These are phyloP conservation scores for Threskiornis aethiopicus DNA, from an alignment of 2,797 vertebrate species.

Conservation along the genomic window DNA sequence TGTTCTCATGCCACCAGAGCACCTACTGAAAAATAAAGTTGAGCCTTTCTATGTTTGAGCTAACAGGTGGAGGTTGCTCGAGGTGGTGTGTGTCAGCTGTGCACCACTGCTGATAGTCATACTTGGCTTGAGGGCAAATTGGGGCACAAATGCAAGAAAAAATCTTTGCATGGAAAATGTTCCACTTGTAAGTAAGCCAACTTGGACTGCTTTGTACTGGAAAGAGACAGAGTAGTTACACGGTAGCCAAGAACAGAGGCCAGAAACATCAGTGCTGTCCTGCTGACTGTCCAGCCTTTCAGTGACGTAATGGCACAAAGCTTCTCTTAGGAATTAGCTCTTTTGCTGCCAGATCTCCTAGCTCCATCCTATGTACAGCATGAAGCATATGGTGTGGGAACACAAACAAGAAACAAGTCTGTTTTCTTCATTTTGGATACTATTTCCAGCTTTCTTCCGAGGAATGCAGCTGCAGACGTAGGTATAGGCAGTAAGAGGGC, in stretches of 20 bases:
- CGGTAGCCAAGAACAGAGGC: neutral
- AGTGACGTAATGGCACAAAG: neutral
- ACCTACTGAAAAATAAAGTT: neutral
- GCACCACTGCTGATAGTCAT: neutral
- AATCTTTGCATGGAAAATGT: neutral
- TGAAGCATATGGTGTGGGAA: neutral
- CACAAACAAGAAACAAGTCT: neutral
- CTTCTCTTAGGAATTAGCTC: neutral
- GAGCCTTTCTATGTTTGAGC: neutral
- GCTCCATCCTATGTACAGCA: neutral
- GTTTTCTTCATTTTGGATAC: neutral
- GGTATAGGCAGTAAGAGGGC: neutral
- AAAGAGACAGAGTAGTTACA: neutral
- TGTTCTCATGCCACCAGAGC: neutral
- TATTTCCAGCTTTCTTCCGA: neutral
- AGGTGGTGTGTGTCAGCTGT: neutral
- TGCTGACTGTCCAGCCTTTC: neutral
- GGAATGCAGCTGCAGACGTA: neutral
- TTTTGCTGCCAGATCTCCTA: neutral
- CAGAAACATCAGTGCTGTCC: neutral
- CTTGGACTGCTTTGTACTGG: neutral
- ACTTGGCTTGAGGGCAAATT: neutral
- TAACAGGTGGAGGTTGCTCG: neutral
- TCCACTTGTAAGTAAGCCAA: neutral
- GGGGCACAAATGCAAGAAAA: neutral